Conservation (phyloP, 2,113 vertebrate genomes). For the Hyaena hyaena region DNA sequence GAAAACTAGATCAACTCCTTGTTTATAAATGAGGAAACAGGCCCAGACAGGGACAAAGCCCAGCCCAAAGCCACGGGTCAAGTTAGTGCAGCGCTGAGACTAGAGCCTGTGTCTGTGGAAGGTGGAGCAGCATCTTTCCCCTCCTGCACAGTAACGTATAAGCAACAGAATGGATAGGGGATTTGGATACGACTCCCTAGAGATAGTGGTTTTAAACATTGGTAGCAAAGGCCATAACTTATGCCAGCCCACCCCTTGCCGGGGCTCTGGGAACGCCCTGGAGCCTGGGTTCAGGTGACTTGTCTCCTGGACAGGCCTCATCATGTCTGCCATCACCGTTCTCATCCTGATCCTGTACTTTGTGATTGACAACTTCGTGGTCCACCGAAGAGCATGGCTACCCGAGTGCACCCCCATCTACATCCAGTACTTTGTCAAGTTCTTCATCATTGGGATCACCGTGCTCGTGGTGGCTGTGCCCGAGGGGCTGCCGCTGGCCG, state of each 20-base stretch:
- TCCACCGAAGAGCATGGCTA: conserved; percentile 90
- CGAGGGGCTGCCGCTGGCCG: conserved; percentile 95
- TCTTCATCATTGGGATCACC: conserved; percentile 98
- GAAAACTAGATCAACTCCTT: background rate
- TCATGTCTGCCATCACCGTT: conserved; percentile 97
- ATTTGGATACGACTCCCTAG: background rate
- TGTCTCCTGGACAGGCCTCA: conserved; percentile 88
- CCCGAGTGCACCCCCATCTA: conserved; percentile 96
- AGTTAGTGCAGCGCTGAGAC: background rate
- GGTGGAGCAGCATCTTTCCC: background rate
- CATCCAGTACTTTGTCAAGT: conserved; percentile 98
- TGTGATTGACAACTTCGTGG: conserved; percentile 93
- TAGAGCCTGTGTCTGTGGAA: background rate
- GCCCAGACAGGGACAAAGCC: background rate
- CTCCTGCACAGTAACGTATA: background rate
- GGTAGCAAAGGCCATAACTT: background rate
- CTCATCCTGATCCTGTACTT: conserved; percentile 97
- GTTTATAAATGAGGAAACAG: background rate
- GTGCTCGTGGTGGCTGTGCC: conserved; percentile 98
- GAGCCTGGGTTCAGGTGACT: background rate
- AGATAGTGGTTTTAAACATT: background rate
- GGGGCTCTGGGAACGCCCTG: background rate
- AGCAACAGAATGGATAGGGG: background rate
- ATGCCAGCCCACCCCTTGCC: fast-evolving
- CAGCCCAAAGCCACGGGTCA: background rate